Evolutionary conservation across 2,797 vertebrate genomes (phyloP).

Genomic region (Ptychadena robeensis): DNA sequence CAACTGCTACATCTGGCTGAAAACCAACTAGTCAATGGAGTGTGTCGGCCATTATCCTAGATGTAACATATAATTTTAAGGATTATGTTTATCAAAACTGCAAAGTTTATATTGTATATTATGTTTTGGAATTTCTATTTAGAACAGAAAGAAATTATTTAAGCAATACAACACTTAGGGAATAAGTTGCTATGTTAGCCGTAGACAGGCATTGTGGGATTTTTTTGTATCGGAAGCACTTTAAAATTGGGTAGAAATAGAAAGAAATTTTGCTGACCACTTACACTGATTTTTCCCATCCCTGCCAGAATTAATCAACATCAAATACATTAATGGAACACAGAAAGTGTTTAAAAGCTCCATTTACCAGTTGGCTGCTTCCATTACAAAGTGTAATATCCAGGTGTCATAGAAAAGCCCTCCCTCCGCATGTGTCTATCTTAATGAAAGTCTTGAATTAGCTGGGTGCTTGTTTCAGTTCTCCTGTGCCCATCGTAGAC

Average conservation of each 20-base stretch:
- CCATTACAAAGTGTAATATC: conserved; percentile 96
- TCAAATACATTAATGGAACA: conserved; percentile 92
- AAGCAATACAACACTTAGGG: not conserved
- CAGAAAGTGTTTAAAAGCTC: conserved; percentile 98
- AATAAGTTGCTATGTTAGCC: conserved; percentile 2
- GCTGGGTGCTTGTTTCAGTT: conserved; percentile 55
- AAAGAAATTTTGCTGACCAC: conserved; percentile 82
- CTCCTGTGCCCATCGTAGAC: conserved; percentile 20
- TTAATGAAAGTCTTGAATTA: conserved; percentile 61
- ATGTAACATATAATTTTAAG: not conserved
- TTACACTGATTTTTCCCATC: conserved; percentile 71
- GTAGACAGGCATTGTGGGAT: not conserved
- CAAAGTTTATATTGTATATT: not conserved
- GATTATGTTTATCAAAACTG: not conserved
- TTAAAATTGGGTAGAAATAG: conserved; percentile 8
- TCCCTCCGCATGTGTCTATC: conserved; percentile 71
- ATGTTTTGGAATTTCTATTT: not conserved
- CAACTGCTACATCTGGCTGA: not conserved
- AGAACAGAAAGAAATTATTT: not conserved
- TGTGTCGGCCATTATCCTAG: not conserved
- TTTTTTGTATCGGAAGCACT: conserved; percentile 31
- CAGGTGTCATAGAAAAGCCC: conserved; percentile 89
- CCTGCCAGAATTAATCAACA: conserved; percentile 90
- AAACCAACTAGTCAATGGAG: not conserved
- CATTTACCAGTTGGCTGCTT: conserved; percentile 99